Evolutionary conservation across 1,140 invertebrate species (phyloP), one percentile per base, ranked within the genome.

Genomic region (Achroia grisella): DNA sequence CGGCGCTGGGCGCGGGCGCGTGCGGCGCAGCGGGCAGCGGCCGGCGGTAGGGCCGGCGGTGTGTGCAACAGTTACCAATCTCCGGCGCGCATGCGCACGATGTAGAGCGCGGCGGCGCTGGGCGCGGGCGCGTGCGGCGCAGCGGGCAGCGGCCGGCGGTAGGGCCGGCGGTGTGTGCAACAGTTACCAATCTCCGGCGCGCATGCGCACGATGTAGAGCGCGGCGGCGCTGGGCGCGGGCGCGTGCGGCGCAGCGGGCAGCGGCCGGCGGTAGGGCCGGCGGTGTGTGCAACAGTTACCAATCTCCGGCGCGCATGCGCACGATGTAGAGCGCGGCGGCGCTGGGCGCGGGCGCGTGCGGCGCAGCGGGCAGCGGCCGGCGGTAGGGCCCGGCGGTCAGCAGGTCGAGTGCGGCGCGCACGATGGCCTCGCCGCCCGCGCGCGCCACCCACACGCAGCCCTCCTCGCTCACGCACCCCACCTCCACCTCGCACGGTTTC

Each of bases 401-500:
- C 62, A 82, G 56, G 50, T 65, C 66, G 52, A 79, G 69, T 61
- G 75, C 73, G 32, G 44, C 58, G 45, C 70, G 70, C 57, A 79
- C 74, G 14, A 53, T 27, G 4, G 48, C 69, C 31, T 59, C 69
- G 40, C 74, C 76, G 48, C 72, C 76, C 58, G 72, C 76, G 46
- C 76, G 71, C 51, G 71, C 62, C 61, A 83, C 70, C 76, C 76
- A 83, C 69, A 83, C 79, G 54, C 74, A 72, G 0, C 79, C 76
- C 60, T 83, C 79, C 48, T 83, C 79, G 48, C 71, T 76, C 58
- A 84, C 75, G 68, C 77, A 84, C 10, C 73, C 71, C 62, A 84
- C 80, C 56, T 79, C 73, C 58, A 79, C 71, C 56, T 76, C 73
- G 57, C 68, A 74, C 44, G 55, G 59, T 44, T 73, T 76, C 73